Evolutionary conservation across 2,797 vertebrate species (phyloP).

Genomic region (Falco cherrug): DNA sequence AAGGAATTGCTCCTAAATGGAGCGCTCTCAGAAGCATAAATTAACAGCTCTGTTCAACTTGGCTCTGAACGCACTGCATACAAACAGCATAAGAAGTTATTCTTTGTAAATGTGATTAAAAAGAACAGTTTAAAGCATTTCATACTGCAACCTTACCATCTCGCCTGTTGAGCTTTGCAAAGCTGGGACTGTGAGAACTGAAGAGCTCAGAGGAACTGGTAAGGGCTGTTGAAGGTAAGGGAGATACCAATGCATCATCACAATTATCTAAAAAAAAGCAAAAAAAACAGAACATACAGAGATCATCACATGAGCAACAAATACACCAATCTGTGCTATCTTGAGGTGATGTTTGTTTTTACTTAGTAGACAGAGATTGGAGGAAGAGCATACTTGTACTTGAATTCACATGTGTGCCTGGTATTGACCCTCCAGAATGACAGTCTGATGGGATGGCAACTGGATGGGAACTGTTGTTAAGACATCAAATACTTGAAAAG

Average conservation of each 20-base stretch:
- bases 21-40: background rate
- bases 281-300: slow-evolving; percentile 14
- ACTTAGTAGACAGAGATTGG: background rate
- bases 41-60: background rate
- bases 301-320: slow-evolving; percentile 20
- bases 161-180: slow-evolving; percentile 84
- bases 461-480: background rate
- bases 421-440: background rate
- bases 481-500: rapidly evolving
- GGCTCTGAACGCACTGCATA: background rate
- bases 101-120: background rate
- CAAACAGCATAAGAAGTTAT: background rate
- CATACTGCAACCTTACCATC: slow-evolving; percentile 77
- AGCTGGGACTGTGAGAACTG: slow-evolving; percentile 75
- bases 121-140: slow-evolving; percentile 1
- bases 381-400: background rate
- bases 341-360: background rate
- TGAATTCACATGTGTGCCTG: background rate
- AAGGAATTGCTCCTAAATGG: background rate
- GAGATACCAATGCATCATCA: slow-evolving; percentile 80
- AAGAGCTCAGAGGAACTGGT: slow-evolving; percentile 82
- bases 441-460: background rate
- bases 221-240: slow-evolving; percentile 81
- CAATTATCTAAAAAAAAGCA: slow-evolving; percentile 81
- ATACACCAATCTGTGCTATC: background rate